A percentile compares a stretch with the other conserved stretches of the same genome.
These are phyloP conservation scores for Anoura caudifer DNA, from an alignment of 2,113 vertebrate genomes.

Conservation along the genomic window DNA sequence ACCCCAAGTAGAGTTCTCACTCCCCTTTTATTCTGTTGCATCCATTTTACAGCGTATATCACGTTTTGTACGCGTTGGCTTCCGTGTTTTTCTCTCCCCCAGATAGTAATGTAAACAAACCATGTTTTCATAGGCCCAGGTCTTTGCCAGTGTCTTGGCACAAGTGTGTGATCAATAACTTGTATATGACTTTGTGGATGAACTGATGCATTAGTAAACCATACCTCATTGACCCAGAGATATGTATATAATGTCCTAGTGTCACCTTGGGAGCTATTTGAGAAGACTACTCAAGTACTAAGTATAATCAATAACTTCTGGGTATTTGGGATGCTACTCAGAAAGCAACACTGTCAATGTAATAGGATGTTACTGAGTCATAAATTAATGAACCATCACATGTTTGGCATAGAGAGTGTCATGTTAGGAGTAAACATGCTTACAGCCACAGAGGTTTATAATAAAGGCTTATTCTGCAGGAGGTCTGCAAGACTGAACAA, in stretches of 20 bases:
- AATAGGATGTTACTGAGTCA: constrained; percentile 18
- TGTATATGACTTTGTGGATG: constrained; percentile 20
- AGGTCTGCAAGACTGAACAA: neutral
- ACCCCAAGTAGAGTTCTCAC: neutral
- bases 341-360: constrained; percentile 11
- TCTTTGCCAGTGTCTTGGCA: neutral
- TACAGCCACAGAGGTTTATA: constrained; percentile 12
- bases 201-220: constrained; percentile 36
- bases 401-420: neutral
- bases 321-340: constrained; percentile 37
- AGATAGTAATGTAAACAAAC: neutral
- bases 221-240: constrained; percentile 17
- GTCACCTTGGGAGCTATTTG: constrained; percentile 39
- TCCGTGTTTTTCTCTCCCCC: neutral
- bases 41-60: neutral
- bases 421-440: neutral
- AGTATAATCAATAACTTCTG: constrained; percentile 41
- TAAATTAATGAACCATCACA: constrained; percentile 35
- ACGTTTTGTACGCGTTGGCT: neutral
- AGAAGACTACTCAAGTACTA: constrained; percentile 20
- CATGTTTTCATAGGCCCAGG: neutral
- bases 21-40: neutral
- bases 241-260: neutral
- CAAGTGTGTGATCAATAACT: neutral
- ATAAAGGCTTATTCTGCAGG: neutral